Evolutionary conservation across 2,888 invertebrate genomes (phyloP), one percentile per base, ranked within the genome.

Genomic region (Ptycholaimellus sp.): DNA sequence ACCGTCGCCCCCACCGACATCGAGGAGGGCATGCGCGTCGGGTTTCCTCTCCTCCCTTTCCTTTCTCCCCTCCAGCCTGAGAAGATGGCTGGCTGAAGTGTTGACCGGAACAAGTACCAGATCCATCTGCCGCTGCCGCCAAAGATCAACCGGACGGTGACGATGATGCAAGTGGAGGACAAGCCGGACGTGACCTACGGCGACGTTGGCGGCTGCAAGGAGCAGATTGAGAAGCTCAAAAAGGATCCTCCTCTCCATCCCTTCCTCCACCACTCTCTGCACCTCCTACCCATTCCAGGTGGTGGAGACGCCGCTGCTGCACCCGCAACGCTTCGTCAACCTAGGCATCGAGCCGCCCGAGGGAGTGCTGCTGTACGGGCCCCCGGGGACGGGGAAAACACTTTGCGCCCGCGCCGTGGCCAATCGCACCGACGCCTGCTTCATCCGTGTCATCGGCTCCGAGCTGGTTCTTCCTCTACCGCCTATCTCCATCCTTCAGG

Each of bases 131-230:
- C 96, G 0, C 64, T 96, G 42, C 96, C 96, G 1, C 93, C 96
- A 0, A 99, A 99, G 68, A 96, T 99, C 51, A 96, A 99, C 62
- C 93, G 96, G 0, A 90, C 90, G 0, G 96, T 99, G 1, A 99
- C 96, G 2, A 96, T 99, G 96, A 96, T 96, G 96, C 96, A 96
- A 65, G 68, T 99, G 0, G 96, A 99, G 63, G 96, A 96, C 61
- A 99, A 96, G 54, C 96, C 96, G 0, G 96, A 99, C 62, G 93
- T 99, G 0, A 99, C 96, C 0, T 96, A 99, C 64, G 85, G 85
- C 52, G 96, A 99, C 64, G 87, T 99, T 0, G 96, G 96, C 44
- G 96, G 96, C 1, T 96, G 96, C 60, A 96, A 99, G 63, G 96
- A 96, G 58, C 96, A 96, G 63, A 99, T 96, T 46, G 93, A 99